Base-by-base conservation (phyloP, 2,888 invertebrate species). In the Crepidodera aurea region DNA sequence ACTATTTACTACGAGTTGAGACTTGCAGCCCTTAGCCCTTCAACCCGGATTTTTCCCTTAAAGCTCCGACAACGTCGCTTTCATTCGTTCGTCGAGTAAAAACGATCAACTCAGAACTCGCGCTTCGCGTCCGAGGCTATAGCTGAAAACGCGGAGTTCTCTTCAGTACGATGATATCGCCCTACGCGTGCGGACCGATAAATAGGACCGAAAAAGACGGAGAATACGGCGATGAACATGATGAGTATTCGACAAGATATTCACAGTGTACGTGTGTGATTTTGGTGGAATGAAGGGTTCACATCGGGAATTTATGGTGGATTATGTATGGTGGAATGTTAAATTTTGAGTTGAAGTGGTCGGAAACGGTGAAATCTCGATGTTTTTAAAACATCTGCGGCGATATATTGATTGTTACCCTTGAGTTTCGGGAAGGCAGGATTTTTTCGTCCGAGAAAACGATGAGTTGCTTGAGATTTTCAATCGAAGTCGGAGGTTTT, bases 171-270 rank as follows among this genome's bases (percentile, higher is more conserved):
- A 73, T 73, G 73, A 73, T 73, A 71, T 70, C 71, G 59, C 73
- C 73, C 46, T 73, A 73, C 65, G 71, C 71, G 71, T 73, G 70
- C 68, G 73, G 73, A 65, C 71, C 73, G 67, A 66, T 73, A 39
- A 69, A 69, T 62, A 71, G 71, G 65, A 66, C 71, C 40, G 66
- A 64, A 64, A 70, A 72, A 44, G 64, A 68, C 37, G 55, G 50
- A 16, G 58, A 60, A 32, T 59, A 66, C 53, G 65, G 51, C 51
- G 66, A 65, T 13, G 65, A 67, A 44, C 63, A 64, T 50, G 60
- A 60, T 19, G 19, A 50, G 32, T 67, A 68, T 57, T 66, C 68
- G 44, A 65, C 68, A 42, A 64, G 68, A 48, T 68, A 68, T 32
- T 66, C 68, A 53, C 68, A 68, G 65, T 66, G 66, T 66, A 64